Percentiles rank a stretch among this genome's conserved stretches.
Evolutionary conservation across 2,797 vertebrate species (phyloP).

Genomic region (Anguilla marmorata): DNA sequence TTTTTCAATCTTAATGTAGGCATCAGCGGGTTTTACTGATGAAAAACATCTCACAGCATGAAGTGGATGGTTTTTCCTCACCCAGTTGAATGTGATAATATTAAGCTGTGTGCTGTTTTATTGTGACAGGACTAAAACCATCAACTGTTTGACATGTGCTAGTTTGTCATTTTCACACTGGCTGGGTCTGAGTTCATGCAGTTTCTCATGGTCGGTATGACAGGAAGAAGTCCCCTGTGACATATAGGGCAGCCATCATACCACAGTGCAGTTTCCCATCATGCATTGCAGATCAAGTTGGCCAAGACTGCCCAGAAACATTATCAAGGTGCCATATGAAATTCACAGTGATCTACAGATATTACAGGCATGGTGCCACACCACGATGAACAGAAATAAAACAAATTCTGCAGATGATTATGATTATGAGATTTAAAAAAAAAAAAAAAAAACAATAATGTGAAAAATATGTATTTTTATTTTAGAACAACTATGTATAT

Average conservation of each 20-base stretch:
- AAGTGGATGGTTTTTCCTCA: not conserved
- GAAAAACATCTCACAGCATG: not conserved
- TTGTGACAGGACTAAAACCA: not conserved
- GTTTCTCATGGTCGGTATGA: not conserved
- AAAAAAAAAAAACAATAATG: not conserved
- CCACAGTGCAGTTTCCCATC: not conserved
- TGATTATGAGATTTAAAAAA: not conserved
- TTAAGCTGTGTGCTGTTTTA: not conserved
- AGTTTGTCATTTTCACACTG: not conserved
- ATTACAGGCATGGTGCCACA: not conserved
- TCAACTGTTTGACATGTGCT: not conserved
- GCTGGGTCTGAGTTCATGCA: not conserved
- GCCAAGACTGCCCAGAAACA: not conserved
- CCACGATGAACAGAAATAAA: not conserved
- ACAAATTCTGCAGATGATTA: not conserved
- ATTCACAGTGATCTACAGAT: not conserved
- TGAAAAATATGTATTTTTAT: not conserved
- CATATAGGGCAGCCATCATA: not conserved
- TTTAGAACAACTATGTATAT: not conserved
- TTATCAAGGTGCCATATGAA: not conserved
- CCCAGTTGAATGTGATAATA: not conserved
- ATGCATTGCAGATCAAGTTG: not conserved
- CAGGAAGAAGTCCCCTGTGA: not conserved
- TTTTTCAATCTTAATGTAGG: conserved; percentile 15
- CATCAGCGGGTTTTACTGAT: not conserved